Evolutionary conservation across 2,113 vertebrate genomes (phyloP).

Genomic region (Ancistrus triradiatus): DNA sequence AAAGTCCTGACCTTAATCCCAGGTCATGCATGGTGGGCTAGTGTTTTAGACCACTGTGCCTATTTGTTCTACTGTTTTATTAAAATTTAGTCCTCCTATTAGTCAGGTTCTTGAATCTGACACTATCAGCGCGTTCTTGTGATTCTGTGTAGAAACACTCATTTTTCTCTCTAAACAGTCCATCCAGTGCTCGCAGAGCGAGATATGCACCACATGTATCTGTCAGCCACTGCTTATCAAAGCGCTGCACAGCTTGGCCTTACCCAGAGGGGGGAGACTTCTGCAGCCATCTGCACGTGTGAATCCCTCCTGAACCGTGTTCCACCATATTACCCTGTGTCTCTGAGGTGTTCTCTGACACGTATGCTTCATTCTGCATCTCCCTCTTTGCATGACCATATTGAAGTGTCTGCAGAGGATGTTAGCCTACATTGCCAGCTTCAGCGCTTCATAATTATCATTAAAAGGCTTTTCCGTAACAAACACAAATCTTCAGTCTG

Average conservation of each 20-base stretch:
- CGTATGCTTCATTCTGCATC: conserved; percentile 17
- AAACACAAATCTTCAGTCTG: not conserved
- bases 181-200: conserved; percentile 12
- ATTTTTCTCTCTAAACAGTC: conserved; percentile 3
- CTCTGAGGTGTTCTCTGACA: conserved; percentile 15
- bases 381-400: conserved; percentile 13
- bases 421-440: conserved; percentile 12
- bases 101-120: not conserved
- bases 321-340: conserved; percentile 30
- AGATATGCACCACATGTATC: conserved; percentile 32
- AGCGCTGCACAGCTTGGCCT: conserved; percentile 40
- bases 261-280: conserved; percentile 42
- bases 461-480: not conserved
- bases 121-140: not conserved
- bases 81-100: no score
- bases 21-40: no score
- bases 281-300: conserved; percentile 37
- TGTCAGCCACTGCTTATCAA: conserved; percentile 38
- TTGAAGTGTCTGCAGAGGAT: conserved; percentile 7
- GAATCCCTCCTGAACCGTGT: conserved; percentile 38
- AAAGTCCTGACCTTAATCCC: no score
- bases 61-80: no score
- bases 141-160: not conserved
- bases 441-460: conserved; percentile 8
- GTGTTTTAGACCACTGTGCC: no score